phyloP scores from a whole-genome alignment of 2,888 invertebrate species.

The Anoplius nigerrimus region DNA sequence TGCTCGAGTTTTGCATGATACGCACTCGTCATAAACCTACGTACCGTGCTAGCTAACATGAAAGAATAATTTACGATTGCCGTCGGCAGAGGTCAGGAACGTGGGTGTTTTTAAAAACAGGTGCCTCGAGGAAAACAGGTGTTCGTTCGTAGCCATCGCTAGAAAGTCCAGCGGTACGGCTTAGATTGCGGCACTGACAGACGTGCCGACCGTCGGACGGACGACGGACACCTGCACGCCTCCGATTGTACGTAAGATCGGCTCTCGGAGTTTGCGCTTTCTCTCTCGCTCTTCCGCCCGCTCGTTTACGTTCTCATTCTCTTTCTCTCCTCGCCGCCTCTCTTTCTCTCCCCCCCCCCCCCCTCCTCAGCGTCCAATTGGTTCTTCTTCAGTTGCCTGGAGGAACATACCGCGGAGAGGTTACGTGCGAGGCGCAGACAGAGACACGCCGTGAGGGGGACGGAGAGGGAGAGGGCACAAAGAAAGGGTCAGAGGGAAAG shows the following conservation, averaged over 20 bases:
- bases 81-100: background rate
- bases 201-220: slow-evolving; percentile 55
- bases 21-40: too few species aligned
- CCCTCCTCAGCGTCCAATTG: slow-evolving; percentile 1
- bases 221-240: slow-evolving; percentile 70
- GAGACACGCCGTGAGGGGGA: slow-evolving; percentile 16
- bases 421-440: slow-evolving; percentile 31
- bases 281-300: slow-evolving; percentile 19
- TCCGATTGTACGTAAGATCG: slow-evolving; percentile 68
- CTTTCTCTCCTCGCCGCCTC: slow-evolving; percentile 18
- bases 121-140: slow-evolving; percentile 63
- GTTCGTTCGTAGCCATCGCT: slow-evolving; percentile 62
- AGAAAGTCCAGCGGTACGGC: slow-evolving; percentile 43
- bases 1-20: too few species aligned
- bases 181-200: slow-evolving; percentile 59
- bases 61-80: background rate
- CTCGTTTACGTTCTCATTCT: slow-evolving; percentile 17
- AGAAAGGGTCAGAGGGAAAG: slow-evolving; percentile 1
- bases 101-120: slow-evolving; percentile 44
- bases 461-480: background rate
- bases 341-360: slow-evolving; percentile 3
- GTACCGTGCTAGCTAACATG: too few species aligned
- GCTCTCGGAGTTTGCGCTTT: slow-evolving; percentile 9
- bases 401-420: slow-evolving; percentile 9
- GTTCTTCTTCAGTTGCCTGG: slow-evolving; percentile 1